Evolutionary conservation across 2,797 vertebrate species (phyloP).

Genomic region (Acropternis orthonyx): DNA sequence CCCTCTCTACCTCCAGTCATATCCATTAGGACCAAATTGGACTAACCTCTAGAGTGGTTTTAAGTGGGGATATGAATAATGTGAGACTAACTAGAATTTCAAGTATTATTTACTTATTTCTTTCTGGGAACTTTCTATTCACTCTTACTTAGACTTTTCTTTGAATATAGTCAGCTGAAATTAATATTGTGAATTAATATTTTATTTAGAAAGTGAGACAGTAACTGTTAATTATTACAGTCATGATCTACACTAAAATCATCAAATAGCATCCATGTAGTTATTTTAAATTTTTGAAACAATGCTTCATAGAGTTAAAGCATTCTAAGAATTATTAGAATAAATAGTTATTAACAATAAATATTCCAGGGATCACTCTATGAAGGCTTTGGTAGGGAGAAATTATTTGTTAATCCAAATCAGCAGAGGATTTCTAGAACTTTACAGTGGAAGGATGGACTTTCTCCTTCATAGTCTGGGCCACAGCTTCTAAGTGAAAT

Average conservation of each 20-base stretch:
- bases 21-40: neutral
- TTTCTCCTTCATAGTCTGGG: neutral
- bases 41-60: neutral
- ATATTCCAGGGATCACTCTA: neutral
- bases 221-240: neutral
- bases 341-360: neutral
- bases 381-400: neutral
- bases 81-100: neutral
- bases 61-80: neutral
- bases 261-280: neutral
- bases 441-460: accelerated
- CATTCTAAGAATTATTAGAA: neutral
- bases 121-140: neutral
- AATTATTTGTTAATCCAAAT: neutral
- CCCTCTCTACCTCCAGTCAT: neutral
- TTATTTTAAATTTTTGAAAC: neutral
- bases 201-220: neutral
- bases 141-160: neutral
- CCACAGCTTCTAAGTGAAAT: neutral
- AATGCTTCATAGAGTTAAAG: neutral
- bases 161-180: neutral
- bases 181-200: neutral
- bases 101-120: neutral
- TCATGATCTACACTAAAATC: neutral
- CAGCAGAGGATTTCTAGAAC: neutral